Percentiles rank a stretch among this genome's conserved stretches.
phyloP scores from a whole-genome alignment of 2,797 vertebrate genomes.

The Trachurus trachurus region DNA sequence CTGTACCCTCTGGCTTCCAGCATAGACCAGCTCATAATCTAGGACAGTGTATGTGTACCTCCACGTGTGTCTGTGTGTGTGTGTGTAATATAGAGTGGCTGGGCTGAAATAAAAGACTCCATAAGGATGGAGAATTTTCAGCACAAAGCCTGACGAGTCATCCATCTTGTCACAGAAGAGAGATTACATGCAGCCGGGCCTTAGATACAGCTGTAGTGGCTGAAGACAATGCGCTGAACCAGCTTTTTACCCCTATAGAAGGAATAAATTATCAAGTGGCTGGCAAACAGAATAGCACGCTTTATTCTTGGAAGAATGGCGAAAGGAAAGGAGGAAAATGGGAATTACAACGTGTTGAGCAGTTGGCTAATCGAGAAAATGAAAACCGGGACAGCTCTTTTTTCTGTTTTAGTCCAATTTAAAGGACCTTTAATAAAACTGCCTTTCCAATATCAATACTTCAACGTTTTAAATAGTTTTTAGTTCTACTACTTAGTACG shows the following conservation, averaged over 20 bases:
- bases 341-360: conserved; percentile 38
- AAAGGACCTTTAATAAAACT: conserved; percentile 32
- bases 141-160: conserved; percentile 78
- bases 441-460: conserved; percentile 13
- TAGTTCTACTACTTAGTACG: too few species aligned
- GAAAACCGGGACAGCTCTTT: conserved; percentile 35
- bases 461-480: not conserved
- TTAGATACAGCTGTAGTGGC: conserved; percentile 78
- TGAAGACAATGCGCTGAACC: conserved; percentile 81
- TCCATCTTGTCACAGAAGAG: conserved; percentile 84
- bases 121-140: conserved; percentile 72
- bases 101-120: conserved; percentile 71
- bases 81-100: conserved; percentile 43
- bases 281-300: conserved; percentile 63
- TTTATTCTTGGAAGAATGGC: conserved; percentile 71
- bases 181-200: conserved; percentile 77
- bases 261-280: conserved; percentile 78
- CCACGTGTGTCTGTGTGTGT: not conserved
- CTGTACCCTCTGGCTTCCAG: conserved; percentile 47
- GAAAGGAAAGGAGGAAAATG: conserved; percentile 38
- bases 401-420: conserved; percentile 28
- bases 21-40: conserved; percentile 56
- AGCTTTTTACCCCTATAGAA: conserved; percentile 74
- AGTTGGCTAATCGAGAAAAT: conserved; percentile 39
- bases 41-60: conserved; percentile 46